Evolutionary conservation across 2,113 vertebrate species (phyloP), one percentile per base, ranked within the genome.

Genomic region (Oryzias woworae): DNA sequence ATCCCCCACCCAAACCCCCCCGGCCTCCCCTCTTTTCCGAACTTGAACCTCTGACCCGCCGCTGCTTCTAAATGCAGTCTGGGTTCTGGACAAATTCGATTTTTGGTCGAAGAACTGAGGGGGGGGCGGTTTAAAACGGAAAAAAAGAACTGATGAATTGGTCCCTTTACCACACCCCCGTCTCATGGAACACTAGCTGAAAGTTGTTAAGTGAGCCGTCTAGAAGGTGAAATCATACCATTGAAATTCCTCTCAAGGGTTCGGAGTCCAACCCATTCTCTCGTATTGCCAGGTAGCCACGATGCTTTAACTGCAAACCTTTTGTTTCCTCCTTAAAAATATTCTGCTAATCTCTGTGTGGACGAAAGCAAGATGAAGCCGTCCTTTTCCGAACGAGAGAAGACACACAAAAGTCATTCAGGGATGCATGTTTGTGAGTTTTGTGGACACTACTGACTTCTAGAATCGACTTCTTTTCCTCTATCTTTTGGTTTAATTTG

Each of bases 381-480:
- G 75, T 85, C 79, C 78, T 86, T 79, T 84, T 87, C 71, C 56
- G 84, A 87, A 72, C 66, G 75, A 80, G 82, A 84, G 79, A 77
- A 83, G 78, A 88, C 83, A 86, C 75, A 85, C 86, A 83, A 85
- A 85, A 89, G 86, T 87, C 89, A 91, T 92, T 93, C 89, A 92
- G 91, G 91, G 90, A 93, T 92, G 88, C 87, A 89, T 90, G 86
- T 90, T 87, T 88, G 89, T 91, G 81, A 86, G 86, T 87, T 87
- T 90, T 62, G 76, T 89, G 86, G 75, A 89, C 74, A 87, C 82
- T 87, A 83, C 83, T 88, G 82, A 88, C 81, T 91, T 85, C 80
- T 88, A 65, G 58, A 70, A 82, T 85, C 45, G 23, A 83, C 75
- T 58, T 80, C 65, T 79, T 80, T 86, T 83, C 78, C 71, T 82